Conservation (phyloP, 2,888 invertebrate species). For the Euplagia quadripunctaria region DNA sequence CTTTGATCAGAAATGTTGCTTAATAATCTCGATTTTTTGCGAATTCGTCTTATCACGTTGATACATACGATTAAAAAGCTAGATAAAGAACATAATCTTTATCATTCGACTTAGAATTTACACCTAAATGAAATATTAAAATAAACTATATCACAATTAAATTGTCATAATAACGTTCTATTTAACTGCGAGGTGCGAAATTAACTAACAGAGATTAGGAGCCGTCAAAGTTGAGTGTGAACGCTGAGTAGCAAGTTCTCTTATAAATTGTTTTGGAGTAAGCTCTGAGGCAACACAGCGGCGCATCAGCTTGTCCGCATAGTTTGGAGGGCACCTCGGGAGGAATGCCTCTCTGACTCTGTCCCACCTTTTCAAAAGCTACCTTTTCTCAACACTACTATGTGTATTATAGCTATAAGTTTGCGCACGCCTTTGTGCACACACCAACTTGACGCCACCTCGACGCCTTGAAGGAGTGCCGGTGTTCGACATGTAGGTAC, state of each 20-base stretch:
- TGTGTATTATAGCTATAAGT: constrained; percentile 30
- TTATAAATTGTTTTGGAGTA: constrained; percentile 59
- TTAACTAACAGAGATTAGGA: constrained; percentile 30
- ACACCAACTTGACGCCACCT: constrained; percentile 49
- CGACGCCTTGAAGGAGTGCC: constrained; percentile 34
- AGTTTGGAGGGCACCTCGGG: constrained; percentile 62
- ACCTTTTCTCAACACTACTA: constrained; percentile 59
- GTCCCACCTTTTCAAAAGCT: constrained; percentile 60
- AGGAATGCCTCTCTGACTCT: constrained; percentile 65
- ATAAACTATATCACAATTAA: not conserved
- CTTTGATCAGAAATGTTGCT: not conserved
- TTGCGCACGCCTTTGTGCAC: constrained; percentile 53
- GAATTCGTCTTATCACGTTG: not conserved
- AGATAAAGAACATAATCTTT: not conserved
- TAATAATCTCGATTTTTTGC: not conserved
- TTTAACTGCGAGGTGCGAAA: constrained; percentile 27
- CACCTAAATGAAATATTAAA: not conserved
- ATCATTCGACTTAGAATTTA: not conserved
- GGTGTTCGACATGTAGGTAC: constrained; percentile 27
- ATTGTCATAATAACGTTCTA: not conserved
- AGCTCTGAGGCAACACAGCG: constrained; percentile 38
- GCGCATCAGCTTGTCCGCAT: constrained; percentile 61
- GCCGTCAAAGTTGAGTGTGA: constrained; percentile 42
- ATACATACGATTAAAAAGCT: not conserved
- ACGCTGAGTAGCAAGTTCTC: constrained; percentile 45